Conservation (phyloP, 2,888 invertebrate species). For the Timema podura region DNA sequence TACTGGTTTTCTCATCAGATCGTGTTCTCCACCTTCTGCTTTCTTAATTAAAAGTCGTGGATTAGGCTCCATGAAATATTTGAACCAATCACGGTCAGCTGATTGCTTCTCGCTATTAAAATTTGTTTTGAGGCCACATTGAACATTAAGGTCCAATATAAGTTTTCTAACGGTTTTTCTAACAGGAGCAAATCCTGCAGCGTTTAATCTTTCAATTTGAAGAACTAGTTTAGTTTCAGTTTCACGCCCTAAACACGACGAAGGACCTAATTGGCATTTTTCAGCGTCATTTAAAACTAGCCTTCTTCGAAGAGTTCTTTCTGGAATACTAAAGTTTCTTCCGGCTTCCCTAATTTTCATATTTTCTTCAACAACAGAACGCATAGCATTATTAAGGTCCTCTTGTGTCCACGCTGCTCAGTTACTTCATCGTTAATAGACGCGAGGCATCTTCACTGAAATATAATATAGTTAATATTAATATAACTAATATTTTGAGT, state of each 20-base stretch:
- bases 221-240: neutral
- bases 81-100: neutral
- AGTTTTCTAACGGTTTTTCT: constrained; percentile 4
- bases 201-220: constrained; percentile 3
- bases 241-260: constrained; percentile 12
- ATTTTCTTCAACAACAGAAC: neutral
- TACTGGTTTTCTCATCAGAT: constrained; percentile 32
- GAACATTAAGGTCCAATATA: neutral
- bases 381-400: neutral
- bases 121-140: neutral
- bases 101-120: neutral
- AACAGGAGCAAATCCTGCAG: constrained; percentile 11
- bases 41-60: neutral
- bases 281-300: constrained; percentile 4
- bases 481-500: no score
- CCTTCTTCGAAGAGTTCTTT: neutral
- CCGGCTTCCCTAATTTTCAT: constrained; percentile 17
- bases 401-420: neutral
- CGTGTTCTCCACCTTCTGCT: constrained; percentile 21
- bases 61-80: neutral
- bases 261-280: constrained; percentile 2
- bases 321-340: constrained; percentile 2
- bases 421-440: neutral
- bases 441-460: neutral
- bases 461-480: no score